Percentiles rank a stretch among this genome's conserved stretches.
Evolutionary conservation across 1,140 invertebrate genomes (phyloP).

Genomic region (Aleiodes sp.): DNA sequence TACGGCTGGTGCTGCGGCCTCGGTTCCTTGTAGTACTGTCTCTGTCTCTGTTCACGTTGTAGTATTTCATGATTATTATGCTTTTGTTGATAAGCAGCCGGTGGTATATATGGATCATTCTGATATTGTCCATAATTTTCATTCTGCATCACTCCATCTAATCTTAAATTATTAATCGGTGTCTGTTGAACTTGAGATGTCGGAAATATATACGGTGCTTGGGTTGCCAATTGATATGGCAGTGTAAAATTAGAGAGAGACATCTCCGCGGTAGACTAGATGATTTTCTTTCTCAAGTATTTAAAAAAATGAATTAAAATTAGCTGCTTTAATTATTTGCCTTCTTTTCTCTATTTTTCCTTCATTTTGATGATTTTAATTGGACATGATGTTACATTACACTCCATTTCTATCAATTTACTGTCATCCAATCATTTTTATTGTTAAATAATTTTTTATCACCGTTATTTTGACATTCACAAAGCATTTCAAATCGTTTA

Average conservation of each 20-base stretch:
- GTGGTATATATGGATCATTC: constrained; percentile 51
- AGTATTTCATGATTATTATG: constrained; percentile 37
- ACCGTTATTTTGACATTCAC: neutral
- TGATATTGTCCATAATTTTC: constrained; percentile 44
- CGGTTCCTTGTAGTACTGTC: constrained; percentile 20
- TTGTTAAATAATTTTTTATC: neutral
- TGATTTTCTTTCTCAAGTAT: constrained; percentile 29
- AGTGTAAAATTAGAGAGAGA: constrained; percentile 57
- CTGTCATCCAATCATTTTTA: neutral
- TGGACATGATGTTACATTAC: neutral
- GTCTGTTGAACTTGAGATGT: constrained; percentile 41
- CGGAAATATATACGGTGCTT: constrained; percentile 52
- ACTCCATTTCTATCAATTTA: constrained; percentile 14
- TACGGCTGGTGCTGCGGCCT: constrained; percentile 32
- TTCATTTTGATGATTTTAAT: neutral
- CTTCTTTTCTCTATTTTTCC: neutral
- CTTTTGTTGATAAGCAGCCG: constrained; percentile 45
- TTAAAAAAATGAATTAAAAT: neutral
- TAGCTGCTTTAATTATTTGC: neutral
- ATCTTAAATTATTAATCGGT: constrained; percentile 48
- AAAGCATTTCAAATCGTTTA: no score
- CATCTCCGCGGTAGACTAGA: constrained; percentile 44
- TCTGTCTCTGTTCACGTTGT: constrained; percentile 17
- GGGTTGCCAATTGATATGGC: constrained; percentile 54
- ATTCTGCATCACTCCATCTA: constrained; percentile 50